Percentiles rank a stretch among this genome's conserved stretches.
Evolutionary conservation across 2,888 invertebrate species (phyloP).

Genomic region (Lottia gigantea): DNA sequence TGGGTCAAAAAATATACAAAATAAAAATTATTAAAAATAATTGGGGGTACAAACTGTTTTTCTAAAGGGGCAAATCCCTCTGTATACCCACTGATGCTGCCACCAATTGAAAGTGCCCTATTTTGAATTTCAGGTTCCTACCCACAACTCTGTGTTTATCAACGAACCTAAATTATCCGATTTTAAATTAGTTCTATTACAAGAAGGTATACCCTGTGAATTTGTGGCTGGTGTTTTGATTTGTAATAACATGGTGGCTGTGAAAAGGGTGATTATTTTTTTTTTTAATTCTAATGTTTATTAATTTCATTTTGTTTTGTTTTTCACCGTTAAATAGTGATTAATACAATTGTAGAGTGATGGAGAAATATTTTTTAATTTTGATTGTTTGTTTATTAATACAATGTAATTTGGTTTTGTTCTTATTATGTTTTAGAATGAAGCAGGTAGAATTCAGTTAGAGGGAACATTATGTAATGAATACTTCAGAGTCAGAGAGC

Average conservation of each 20-base stretch:
- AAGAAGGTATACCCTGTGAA: conserved; percentile 82
- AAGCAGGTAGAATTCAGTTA: conserved; percentile 89
- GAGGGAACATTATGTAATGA: conserved; percentile 96
- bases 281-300: too few species aligned
- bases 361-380: too few species aligned
- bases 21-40: too few species aligned
- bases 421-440: conserved; percentile 85
- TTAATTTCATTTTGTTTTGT: background rate
- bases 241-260: conserved; percentile 91
- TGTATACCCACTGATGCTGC: too few species aligned
- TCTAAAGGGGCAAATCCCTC: too few species aligned
- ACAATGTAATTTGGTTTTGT: too few species aligned
- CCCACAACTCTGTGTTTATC: conserved; percentile 83
- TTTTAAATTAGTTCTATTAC: conserved; percentile 77
- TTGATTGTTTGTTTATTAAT: conserved; percentile 35
- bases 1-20: too few species aligned
- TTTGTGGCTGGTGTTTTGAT: conserved; percentile 91
- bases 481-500: conserved; percentile 90
- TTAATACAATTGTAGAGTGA: too few species aligned
- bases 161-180: conserved; percentile 94
- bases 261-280: conserved; percentile 81
- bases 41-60: too few species aligned
- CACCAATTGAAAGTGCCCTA: background rate
- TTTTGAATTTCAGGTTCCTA: conserved; percentile 38
- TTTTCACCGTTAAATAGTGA: background rate